Evolutionary conservation across 1,140 invertebrate species (phyloP).

Genomic region (Drosophila asahinai): DNA sequence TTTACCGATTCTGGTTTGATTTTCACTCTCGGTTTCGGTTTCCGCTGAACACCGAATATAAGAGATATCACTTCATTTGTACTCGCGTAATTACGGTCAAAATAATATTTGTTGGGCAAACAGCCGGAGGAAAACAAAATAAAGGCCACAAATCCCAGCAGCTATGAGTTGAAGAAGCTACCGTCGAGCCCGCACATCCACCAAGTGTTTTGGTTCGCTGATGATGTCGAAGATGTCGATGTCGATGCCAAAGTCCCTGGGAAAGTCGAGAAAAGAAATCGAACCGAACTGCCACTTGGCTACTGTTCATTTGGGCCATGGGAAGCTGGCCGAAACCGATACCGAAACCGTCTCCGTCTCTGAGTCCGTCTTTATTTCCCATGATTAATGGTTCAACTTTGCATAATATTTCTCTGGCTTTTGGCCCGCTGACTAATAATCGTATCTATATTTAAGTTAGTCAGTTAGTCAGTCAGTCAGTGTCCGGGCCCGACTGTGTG

Average conservation of each 20-base stretch:
- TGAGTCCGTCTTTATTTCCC: slow-evolving; percentile 5
- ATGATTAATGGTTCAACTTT: slow-evolving; percentile 49
- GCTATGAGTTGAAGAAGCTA: slow-evolving; percentile 31
- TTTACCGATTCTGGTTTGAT: slow-evolving; percentile 47
- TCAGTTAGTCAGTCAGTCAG: slow-evolving; percentile 39
- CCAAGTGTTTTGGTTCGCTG: slow-evolving; percentile 47
- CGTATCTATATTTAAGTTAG: slow-evolving; percentile 26
- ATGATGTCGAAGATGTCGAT: slow-evolving; percentile 16
- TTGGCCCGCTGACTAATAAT: slow-evolving; percentile 52
- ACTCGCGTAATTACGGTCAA: slow-evolving; percentile 82
- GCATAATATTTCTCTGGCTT: slow-evolving; percentile 39
- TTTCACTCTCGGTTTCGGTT: slow-evolving; percentile 29
- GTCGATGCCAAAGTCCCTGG: slow-evolving; percentile 9
- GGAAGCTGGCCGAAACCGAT: slow-evolving; percentile 49
- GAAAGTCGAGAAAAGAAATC: slow-evolving; percentile 41
- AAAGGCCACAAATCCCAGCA: slow-evolving; percentile 27
- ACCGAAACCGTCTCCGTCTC: not conserved
- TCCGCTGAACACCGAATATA: not conserved
- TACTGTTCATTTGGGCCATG: slow-evolving; percentile 79
- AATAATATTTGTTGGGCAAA: slow-evolving; percentile 84
- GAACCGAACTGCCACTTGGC: slow-evolving; percentile 46
- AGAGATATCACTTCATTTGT: slow-evolving; percentile 24
- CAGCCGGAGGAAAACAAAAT: slow-evolving; percentile 80
- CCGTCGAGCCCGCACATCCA: slow-evolving; percentile 42
- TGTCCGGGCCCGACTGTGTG: slow-evolving; percentile 47